Base-by-base conservation (phyloP, 2,113 vertebrate species). In the Sturnus vulgaris region DNA sequence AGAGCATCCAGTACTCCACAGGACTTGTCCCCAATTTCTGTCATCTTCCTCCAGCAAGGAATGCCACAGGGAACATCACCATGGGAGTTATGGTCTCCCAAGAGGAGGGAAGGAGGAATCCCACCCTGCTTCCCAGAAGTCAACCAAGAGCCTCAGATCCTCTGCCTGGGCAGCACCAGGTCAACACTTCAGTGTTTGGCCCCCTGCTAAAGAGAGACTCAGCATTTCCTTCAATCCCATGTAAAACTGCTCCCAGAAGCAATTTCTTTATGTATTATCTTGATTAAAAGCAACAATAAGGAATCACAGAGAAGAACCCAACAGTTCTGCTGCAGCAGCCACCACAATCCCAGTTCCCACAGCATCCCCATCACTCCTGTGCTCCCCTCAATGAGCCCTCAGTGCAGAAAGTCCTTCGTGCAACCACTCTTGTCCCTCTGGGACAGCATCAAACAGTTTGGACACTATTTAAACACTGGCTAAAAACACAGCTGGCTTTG, bases 401-500 rank as follows among this genome's bases (percentile, higher is more conserved):
- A 3, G 23, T 3, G 44, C 55, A 46, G 12, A 27, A 44, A 81
- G 28, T 30, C 82, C 44, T 78, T 47, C 3, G 10, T 7, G 16
- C 60, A 49, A 18, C 27, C 40, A 18, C n/a, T 17, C 73, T 5
- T 21, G 2, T 39, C 25, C 61, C 60, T 71, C n/a, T 23, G 59
- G 75, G 78, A 53, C 73, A 90, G 61, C 89, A 70, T 5, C 70
- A 46, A 35, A 27, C 27, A 13, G 11, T 16, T 55, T 24, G 17
- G 44, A 46, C 60, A 49, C 37, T 64, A 2, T 77, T 90, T 46
- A 50, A 91, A 61, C 7, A 15, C 2, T 11, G 17, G 14, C 90
- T 86, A 73, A 85, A 91, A 93, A 72, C 9, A 50, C 39, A 59
- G 49, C 65, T 85, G 90, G 57, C 84, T 82, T 50, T 55, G 5